Base-by-base conservation (phyloP, 2,888 invertebrate genomes). In the Pollenia labialis region DNA sequence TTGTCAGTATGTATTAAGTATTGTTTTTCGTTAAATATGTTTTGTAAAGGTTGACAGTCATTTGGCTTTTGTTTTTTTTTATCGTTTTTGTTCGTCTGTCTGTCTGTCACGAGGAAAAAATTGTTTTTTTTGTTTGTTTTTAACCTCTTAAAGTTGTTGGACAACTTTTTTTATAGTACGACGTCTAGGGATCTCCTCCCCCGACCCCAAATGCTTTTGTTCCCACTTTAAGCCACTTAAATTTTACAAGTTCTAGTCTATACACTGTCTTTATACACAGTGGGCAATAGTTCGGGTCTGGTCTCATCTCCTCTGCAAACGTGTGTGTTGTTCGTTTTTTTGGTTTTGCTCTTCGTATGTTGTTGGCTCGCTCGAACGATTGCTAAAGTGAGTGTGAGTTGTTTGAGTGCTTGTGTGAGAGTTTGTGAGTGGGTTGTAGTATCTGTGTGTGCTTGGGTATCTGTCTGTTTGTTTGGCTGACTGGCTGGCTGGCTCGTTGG, bases 81-180 rank as follows among this genome's bases (percentile, higher is more conserved):
- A 40, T 62, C 10, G 42, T 40, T 68, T 42, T n/a, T 58, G 1
- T 16, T 11, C 46, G 23, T 44, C 18, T 44, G 60, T 32, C 8
- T 42, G 80, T 58, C 66, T 62, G 50, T 18, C n/a, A 44, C 8
- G 54, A 3, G 32, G 4, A 32, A 32, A 4, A 32, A 32, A 32
- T 32, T 12, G 32, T 23, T 48, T 16, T 50, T 32, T 16, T 23
- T 72, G 2, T 58, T 72, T 62, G n/a, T 60, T 54, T 66, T 82
- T 50, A 64, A 54, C 18, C 40, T 48, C 48, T 64, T 56, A 64
- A 71, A 83, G 76, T 77, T 83, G 83, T 76, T 76, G 48, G 40
- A 76, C 82, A 71, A 76, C 54, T 71, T 62, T 62, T 81, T 81
- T 46, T 11, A 18, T 62, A 32, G 42, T 66, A n/a, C 71, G 54